These are phyloP conservation scores for Hippolais icterina DNA, from an alignment of 2,113 vertebrate species.

Conservation along the genomic window DNA sequence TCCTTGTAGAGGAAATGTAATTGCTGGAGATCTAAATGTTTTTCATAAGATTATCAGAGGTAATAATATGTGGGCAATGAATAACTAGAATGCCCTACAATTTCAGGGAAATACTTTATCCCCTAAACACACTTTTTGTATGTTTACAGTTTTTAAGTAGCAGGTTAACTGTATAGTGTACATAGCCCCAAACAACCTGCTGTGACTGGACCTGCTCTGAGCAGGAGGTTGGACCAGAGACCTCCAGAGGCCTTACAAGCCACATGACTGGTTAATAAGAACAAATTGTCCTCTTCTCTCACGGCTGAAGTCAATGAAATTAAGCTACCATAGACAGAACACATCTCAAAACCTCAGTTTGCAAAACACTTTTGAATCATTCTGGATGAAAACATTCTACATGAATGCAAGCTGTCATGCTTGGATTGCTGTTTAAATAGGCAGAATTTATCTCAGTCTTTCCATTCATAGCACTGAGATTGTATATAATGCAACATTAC, in stretches of 20 bases:
- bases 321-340: neutral
- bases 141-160: neutral
- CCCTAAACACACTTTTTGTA: neutral
- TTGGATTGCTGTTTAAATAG: neutral
- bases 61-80: neutral
- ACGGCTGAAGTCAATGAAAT: neutral
- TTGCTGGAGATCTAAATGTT: neutral
- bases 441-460: neutral
- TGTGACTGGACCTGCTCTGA: neutral
- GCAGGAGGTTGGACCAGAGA: neutral
- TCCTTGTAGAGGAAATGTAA: neutral
- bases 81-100: neutral
- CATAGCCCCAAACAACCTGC: neutral
- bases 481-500: neutral
- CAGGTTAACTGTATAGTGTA: neutral
- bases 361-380: neutral
- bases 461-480: neutral
- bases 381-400: neutral
- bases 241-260: neutral
- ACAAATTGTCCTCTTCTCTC: constrained; percentile 11
- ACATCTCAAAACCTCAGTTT: neutral
- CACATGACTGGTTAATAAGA: neutral
- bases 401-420: neutral
- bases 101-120: neutral
- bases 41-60: neutral